Base-by-base conservation (phyloP, 2,888 invertebrate species). In the Alcis repandata region DNA sequence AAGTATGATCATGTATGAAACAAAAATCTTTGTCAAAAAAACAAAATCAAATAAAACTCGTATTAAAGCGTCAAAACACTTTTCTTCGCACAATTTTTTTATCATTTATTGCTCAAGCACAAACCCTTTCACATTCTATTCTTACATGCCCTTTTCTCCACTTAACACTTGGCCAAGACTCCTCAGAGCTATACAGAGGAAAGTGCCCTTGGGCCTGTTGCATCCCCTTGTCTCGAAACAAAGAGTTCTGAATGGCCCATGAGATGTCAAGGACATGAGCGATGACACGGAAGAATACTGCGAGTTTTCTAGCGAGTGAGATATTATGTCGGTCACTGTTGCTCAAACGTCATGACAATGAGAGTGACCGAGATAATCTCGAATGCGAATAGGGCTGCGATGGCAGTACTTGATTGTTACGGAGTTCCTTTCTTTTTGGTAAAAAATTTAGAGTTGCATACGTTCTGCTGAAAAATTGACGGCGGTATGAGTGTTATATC, bases 171-270 rank as follows among this genome's bases (percentile, higher is more conserved):
- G 46, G 53, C 49, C 41, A 54, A 66, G 63, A 65, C 61, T 53
- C 49, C 64, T 65, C 43, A 45, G 43, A 54, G 56, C n/a, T 11
- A 66, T 52, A 57, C 51, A 43, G 61, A 63, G 57, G 40, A 49
- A 71, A 73, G 70, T 65, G 60, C 68, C 63, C 59, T 71, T 38
- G 11, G 67, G 73, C 72, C 75, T 75, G 72, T 75, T 75, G 75
- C 75, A 67, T 68, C 64, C 69, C 68, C 72, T 69, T 70, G 65
- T 67, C 64, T 60, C 45, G 53, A 46, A 58, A 68, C 66, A 69
- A 67, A 66, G 62, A 62, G 68, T 60, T 69, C 46, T 48, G 32
- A 73, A 71, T 70, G 67, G 59, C 32, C 52, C 53, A 59, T 45
- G 60, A 38, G 19, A 56, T 57, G 54, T 59, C 59, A 59, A 66